Conservation (phyloP, 92 coral and sea anemone species). For the Montipora capitata region DNA sequence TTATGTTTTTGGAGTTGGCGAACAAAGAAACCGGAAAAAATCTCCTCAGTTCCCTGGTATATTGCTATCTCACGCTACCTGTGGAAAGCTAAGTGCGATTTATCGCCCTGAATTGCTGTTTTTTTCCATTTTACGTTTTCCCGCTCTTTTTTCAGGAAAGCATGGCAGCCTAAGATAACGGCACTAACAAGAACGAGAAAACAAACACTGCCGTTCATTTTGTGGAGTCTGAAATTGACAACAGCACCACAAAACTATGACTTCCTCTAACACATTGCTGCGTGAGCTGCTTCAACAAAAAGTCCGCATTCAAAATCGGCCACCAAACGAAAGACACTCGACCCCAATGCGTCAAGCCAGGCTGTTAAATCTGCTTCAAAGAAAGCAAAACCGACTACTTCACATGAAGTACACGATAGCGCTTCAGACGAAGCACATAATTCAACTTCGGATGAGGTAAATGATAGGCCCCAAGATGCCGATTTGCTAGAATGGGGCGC, state of each 20-base stretch:
- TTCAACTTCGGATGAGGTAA: constrained; percentile 19
- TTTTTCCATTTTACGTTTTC: not conserved
- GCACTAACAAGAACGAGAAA: not conserved
- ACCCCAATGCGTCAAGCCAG: not conserved
- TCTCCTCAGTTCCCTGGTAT: no score
- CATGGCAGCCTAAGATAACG: not conserved
- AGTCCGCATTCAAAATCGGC: not conserved
- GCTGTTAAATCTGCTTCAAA: constrained; percentile 44
- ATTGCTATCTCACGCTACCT: no score
- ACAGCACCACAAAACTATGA: not conserved
- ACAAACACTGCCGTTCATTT: no score
- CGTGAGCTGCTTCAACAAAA: not conserved
- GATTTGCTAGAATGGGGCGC: no score
- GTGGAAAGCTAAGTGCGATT: no score
- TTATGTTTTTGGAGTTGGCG: no score
- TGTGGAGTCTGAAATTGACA: no score
- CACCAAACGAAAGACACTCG: not conserved
- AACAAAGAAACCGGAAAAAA: no score
- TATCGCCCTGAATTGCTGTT: not conserved
- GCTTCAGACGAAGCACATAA: constrained; percentile 9
- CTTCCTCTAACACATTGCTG: not conserved
- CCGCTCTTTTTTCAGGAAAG: not conserved
- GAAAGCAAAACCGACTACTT: constrained; percentile 34
- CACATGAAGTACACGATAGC: constrained; percentile 18
- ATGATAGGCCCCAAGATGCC: not conserved